Base-by-base conservation (phyloP, 2,797 vertebrate genomes). In the Mus spretus region DNA sequence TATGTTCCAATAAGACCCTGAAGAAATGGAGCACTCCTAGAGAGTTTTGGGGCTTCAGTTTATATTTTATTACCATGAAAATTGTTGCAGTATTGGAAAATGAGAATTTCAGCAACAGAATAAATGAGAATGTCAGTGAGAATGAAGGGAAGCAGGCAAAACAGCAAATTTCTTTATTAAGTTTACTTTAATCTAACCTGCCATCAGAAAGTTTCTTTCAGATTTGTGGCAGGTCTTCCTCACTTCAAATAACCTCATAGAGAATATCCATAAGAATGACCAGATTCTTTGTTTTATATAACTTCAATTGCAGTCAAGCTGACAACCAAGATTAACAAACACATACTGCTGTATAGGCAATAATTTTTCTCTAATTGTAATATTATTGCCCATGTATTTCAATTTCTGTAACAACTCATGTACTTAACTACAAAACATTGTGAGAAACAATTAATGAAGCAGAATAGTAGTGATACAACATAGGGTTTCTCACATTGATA, bases 401-500 rank as follows among this genome's bases (percentile, higher is more conserved):
- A 31, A 34, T 82, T 59, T 72, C 1, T 53, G 2, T 78, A 72
- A 24, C 7, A 67, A 9, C 70, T 91, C 34, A 50, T 82, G 26
- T 91, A 13, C 31, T 89, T 85, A 79, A 44, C 3, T 86, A 22
- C 34, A 95, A 95, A 84, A 67, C 59, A 15, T 37, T 79, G 37
- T 81, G 17, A 40, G 85, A 84, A 74, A 1, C 90, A 40, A 75
- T 19, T 85, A 92, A 90, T 85, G 22, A 96, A 95, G 19, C 78
- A 2, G 2, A 7, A 28, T 31, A 80, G 17, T 82, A 82, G 1
- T 88, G 50, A 88, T 87, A 20, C 24, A 84, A 40, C 80, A 24
- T 59, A 78, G 11, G 34, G 96, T 90, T 90, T 85, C 26, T 83
- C 88, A 92, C 47, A 90, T 91, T 94, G 57, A 47, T 90, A 90